Evolutionary conservation across 2,113 vertebrate species (phyloP).

Genomic region (Edolisoma coerulescens): DNA sequence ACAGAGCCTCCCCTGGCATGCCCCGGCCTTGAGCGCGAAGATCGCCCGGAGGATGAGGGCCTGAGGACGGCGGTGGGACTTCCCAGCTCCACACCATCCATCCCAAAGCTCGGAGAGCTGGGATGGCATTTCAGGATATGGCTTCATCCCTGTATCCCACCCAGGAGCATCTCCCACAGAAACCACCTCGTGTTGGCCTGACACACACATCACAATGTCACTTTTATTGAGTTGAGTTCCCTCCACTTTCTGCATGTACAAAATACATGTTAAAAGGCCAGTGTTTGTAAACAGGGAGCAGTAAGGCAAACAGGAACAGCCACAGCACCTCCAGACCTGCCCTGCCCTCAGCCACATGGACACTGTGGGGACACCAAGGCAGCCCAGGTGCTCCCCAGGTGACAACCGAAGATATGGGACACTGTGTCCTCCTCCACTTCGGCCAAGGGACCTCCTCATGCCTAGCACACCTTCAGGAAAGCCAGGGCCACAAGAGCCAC

Average conservation of each 20-base stretch:
- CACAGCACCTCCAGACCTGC: not conserved
- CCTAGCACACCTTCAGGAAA: not conserved
- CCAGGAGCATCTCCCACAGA: not conserved
- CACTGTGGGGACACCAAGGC: rapidly evolving
- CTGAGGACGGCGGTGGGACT: not conserved
- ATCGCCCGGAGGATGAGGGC: not conserved
- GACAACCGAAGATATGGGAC: not conserved
- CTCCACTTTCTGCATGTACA: not conserved
- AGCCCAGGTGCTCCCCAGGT: not conserved
- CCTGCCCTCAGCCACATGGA: not conserved
- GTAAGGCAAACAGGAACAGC: not conserved
- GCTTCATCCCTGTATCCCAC: not conserved
- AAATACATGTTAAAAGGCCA: not conserved
- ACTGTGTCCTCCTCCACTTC: rapidly evolving
- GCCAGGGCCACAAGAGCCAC: not conserved
- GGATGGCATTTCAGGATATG: rapidly evolving
- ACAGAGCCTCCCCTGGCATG: not conserved
- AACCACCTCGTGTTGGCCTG: rapidly evolving
- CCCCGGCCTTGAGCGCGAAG: too few species aligned
- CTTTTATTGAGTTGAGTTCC: not conserved
- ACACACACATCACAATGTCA: not conserved
- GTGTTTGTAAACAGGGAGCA: not conserved
- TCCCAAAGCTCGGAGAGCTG: too few species aligned
- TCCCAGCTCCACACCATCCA: rapidly evolving
- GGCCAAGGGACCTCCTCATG: not conserved